phyloP scores from a whole-genome alignment of 2,888 invertebrate species.

The Oxycera nigricornis region DNA sequence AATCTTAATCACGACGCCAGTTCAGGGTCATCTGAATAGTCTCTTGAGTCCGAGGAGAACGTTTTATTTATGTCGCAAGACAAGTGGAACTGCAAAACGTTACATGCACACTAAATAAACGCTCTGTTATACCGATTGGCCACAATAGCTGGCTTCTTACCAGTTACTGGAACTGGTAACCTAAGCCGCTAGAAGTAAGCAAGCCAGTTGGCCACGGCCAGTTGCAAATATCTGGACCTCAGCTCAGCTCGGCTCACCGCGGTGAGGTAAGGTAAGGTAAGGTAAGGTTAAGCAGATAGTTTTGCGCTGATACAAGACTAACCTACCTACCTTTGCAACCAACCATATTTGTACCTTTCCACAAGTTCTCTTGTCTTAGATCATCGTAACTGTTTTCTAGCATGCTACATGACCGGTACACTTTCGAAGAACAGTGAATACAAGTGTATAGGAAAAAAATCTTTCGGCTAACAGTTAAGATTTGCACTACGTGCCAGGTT shows the following conservation, averaged over 20 bases:
- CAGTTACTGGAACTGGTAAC: neutral
- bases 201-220: slow-evolving; percentile 27
- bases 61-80: slow-evolving; percentile 42
- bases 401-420: slow-evolving; percentile 46
- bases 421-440: slow-evolving; percentile 39
- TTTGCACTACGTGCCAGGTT: slow-evolving; percentile 16
- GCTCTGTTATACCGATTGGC: neutral
- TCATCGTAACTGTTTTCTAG: slow-evolving; percentile 45
- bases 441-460: neutral
- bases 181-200: neutral
- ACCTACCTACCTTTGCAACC: slow-evolving; percentile 36
- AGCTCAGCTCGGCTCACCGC: neutral
- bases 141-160: slow-evolving; percentile 1
- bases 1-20: slow-evolving; percentile 33
- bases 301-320: slow-evolving; percentile 14
- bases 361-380: slow-evolving; percentile 26
- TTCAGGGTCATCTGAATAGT: slow-evolving; percentile 43
- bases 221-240: slow-evolving; percentile 34
- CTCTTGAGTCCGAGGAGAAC: slow-evolving; percentile 41
- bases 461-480: slow-evolving; percentile 29
- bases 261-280: neutral
- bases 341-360: slow-evolving; percentile 37
- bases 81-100: slow-evolving; percentile 33
- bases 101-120: slow-evolving; percentile 4
- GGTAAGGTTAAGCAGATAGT: slow-evolving; percentile 27